These are phyloP conservation scores for Pagrus major DNA, from an alignment of 2,113 vertebrate species.

Conservation along the genomic window DNA sequence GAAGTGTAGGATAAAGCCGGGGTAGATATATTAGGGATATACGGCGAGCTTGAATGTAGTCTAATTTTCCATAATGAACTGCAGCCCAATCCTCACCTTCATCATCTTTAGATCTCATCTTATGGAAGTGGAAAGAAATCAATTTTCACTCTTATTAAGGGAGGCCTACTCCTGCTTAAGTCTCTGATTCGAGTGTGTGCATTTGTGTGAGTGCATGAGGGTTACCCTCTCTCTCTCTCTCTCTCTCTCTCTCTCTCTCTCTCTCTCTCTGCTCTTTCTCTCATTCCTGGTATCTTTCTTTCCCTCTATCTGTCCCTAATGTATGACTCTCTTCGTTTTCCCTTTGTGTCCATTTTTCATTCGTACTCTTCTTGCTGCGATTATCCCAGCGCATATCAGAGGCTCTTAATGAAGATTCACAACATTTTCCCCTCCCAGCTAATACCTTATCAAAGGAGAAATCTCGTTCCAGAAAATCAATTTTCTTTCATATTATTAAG, in stretches of 20 bases:
- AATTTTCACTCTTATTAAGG: slow-evolving; percentile 83
- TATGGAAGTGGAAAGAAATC: slow-evolving; percentile 82
- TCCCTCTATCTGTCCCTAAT: slow-evolving; percentile 72
- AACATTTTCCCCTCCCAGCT: slow-evolving; percentile 85
- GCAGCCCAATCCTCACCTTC: slow-evolving; percentile 75
- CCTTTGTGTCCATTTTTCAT: slow-evolving; percentile 83
- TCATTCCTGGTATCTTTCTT: slow-evolving; percentile 56
- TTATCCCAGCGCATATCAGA: slow-evolving; percentile 86
- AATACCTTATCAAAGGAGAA: slow-evolving; percentile 89
- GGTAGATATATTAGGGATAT: slow-evolving; percentile 74
- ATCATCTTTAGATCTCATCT: slow-evolving; percentile 83
- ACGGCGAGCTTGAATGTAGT: slow-evolving; percentile 61
- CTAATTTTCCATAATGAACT: slow-evolving; percentile 81
- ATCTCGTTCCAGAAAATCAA: slow-evolving; percentile 89
- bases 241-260: slow-evolving; percentile 50
- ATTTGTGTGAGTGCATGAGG: slow-evolving; percentile 49
- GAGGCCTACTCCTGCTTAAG: slow-evolving; percentile 78
- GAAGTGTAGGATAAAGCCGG: slow-evolving; percentile 69
- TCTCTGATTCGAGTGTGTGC: slow-evolving; percentile 71
- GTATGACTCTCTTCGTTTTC: slow-evolving; percentile 68
- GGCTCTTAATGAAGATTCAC: slow-evolving; percentile 88
- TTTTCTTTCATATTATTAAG: slow-evolving; percentile 88
- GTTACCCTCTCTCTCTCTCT: slow-evolving; percentile 37
- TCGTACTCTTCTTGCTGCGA: slow-evolving; percentile 73
- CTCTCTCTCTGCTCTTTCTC: slow-evolving; percentile 50